A percentile compares a stretch with the other conserved stretches of the same genome.
Evolutionary conservation across 2,113 vertebrate species (phyloP).

Genomic region (Puffinus mauretanicus): DNA sequence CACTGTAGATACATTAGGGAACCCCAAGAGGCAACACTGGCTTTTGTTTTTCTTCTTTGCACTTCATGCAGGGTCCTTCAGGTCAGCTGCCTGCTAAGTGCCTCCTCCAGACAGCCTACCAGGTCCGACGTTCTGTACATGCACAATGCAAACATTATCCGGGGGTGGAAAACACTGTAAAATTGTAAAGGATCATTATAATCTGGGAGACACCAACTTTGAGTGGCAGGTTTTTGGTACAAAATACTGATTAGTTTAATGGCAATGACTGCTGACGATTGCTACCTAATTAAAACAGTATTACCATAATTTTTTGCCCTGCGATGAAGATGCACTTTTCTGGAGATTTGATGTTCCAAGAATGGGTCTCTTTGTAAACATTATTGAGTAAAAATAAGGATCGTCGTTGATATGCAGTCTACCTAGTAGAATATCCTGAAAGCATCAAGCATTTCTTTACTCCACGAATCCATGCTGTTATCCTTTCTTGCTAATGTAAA

Average conservation of each 20-base stretch:
- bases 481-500: background rate
- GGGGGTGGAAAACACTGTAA: background rate
- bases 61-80: background rate
- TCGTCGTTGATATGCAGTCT: background rate
- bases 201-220: background rate
- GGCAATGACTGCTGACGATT: background rate
- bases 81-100: conserved; percentile 6
- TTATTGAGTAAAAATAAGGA: background rate
- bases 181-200: background rate
- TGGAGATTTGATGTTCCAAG: background rate
- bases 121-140: background rate
- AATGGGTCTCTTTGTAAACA: background rate
- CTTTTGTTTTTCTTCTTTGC: background rate
- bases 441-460: background rate
- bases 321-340: background rate
- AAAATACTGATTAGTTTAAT: background rate
- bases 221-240: background rate
- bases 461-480: background rate
- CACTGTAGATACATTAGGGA: background rate
- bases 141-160: background rate
- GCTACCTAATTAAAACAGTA: background rate
- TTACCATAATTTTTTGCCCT: background rate
- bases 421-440: background rate
- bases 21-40: background rate
- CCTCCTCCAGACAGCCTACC: conserved; percentile 7